A percentile compares a stretch with the other conserved stretches of the same genome.
Conservation (phyloP, 2,797 vertebrate species). For the Remorina albescens region DNA sequence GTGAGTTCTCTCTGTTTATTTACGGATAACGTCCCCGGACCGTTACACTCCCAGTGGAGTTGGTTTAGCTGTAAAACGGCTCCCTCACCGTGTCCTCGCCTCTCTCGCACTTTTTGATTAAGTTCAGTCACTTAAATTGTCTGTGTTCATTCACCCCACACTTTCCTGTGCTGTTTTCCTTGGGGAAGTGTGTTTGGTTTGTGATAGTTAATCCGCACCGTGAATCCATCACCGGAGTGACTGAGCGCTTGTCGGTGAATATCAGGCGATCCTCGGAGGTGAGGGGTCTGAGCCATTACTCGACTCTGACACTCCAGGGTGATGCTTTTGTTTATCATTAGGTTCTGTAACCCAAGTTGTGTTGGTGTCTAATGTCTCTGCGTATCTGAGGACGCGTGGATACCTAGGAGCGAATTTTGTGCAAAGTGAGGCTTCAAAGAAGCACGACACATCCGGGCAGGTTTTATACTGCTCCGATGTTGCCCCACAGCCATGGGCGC, state of each 20-base stretch:
- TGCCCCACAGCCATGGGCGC: constrained; percentile 57
- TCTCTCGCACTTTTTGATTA: neutral
- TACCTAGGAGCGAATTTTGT: constrained; percentile 25
- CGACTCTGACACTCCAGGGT: constrained; percentile 1
- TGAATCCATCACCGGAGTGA: constrained; percentile 34
- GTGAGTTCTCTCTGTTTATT: constrained; percentile 72
- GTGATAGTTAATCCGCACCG: constrained; percentile 2
- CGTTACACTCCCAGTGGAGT: too few species aligned
- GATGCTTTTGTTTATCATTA: neutral
- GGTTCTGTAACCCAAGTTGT: too few species aligned
- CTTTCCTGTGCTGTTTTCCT: neutral
- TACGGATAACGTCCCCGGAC: constrained; percentile 34
- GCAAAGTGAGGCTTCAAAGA: constrained; percentile 34
- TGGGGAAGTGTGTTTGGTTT: neutral
- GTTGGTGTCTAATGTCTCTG: too few species aligned
- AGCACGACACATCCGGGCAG: constrained; percentile 3
- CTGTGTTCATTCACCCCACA: neutral
- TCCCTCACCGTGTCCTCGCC: fast-evolving
- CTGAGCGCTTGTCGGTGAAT: constrained; percentile 28
- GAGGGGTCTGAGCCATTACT: constrained; percentile 8
- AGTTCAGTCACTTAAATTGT: neutral
- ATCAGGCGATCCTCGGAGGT: constrained; percentile 35
- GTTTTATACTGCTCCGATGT: constrained; percentile 50
- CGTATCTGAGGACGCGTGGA: too few species aligned
- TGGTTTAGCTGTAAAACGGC: constrained; percentile 16